These are phyloP conservation scores for Gasterosteus nipponicus DNA, from an alignment of 2,113 vertebrate genomes.

Conservation along the genomic window DNA sequence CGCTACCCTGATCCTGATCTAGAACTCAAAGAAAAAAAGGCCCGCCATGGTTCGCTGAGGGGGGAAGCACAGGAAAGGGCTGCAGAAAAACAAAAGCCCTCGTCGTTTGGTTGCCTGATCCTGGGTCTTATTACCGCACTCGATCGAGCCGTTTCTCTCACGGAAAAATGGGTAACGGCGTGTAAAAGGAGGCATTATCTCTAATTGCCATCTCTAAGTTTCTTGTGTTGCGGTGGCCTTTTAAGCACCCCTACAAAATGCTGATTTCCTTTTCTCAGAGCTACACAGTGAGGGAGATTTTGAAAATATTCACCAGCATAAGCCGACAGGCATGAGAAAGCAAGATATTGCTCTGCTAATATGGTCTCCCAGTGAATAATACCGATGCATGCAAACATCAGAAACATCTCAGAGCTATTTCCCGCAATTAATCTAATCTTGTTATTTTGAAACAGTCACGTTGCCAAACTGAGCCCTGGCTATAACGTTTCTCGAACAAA, in stretches of 20 bases:
- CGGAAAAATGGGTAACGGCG: constrained; percentile 69
- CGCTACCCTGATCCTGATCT: constrained; percentile 73
- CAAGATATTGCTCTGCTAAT: constrained; percentile 72
- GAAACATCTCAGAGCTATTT: constrained; percentile 75
- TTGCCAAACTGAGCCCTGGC: constrained; percentile 61
- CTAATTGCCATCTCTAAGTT: constrained; percentile 73
- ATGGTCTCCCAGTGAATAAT: constrained; percentile 64
- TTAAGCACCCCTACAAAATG: constrained; percentile 55
- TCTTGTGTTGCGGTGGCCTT: constrained; percentile 54
- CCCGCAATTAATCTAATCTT: constrained; percentile 81
- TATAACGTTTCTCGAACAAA: constrained; percentile 68
- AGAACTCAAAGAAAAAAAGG: constrained; percentile 64
- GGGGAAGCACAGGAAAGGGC: constrained; percentile 52
- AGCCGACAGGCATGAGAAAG: constrained; percentile 74
- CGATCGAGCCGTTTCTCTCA: constrained; percentile 72
- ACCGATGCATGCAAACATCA: constrained; percentile 74
- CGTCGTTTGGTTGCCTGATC: constrained; percentile 29
- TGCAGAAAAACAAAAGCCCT: constrained; percentile 62
- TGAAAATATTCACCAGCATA: constrained; percentile 76
- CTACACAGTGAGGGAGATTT: constrained; percentile 67
- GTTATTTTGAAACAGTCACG: constrained; percentile 67
- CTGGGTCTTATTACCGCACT: constrained; percentile 74
- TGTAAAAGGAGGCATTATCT: constrained; percentile 77
- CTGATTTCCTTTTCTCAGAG: constrained; percentile 58
- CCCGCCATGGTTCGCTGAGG: constrained; percentile 66